Evolutionary conservation across 2,888 invertebrate genomes (phyloP).

Genomic region (Macaria liturata): DNA sequence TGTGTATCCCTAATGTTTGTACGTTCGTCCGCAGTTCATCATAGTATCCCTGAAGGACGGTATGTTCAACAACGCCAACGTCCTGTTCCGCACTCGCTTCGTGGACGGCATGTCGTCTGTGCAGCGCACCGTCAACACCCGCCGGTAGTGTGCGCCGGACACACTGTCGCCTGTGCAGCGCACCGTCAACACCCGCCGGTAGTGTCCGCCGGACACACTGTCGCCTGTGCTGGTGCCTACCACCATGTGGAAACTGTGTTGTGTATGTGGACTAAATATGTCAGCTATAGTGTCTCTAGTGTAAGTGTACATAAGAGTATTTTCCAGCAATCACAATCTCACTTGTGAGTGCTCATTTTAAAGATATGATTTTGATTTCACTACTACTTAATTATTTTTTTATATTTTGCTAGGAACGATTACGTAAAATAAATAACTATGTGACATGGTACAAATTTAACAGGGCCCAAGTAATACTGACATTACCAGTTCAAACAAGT

Average conservation of each 20-base stretch:
- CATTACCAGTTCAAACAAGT: too few relatives aligned
- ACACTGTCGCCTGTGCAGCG: conserved; percentile 91
- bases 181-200: conserved; percentile 65
- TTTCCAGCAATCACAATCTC: too few relatives aligned
- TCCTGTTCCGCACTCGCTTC: conserved; percentile 96
- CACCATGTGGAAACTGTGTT: background rate
- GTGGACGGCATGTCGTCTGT: conserved; percentile 97
- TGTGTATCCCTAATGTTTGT: background rate
- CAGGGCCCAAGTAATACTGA: too few relatives aligned
- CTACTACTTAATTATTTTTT: too few relatives aligned
- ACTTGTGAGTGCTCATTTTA: too few relatives aligned
- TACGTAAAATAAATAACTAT: too few relatives aligned
- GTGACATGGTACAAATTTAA: too few relatives aligned
- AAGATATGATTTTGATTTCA: too few relatives aligned
- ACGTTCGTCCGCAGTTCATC: conserved; percentile 89
- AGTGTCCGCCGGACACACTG: conserved; percentile 6
- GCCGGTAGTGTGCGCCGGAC: conserved; percentile 31
- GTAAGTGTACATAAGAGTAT: too few relatives aligned
- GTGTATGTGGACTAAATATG: too few relatives aligned
- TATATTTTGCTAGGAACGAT: too few relatives aligned
- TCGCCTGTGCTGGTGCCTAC: background rate
- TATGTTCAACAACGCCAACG: conserved; percentile 99
- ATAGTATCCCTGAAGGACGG: conserved; percentile 99
- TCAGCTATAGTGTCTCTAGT: too few relatives aligned
- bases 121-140: conserved; percentile 81